These are phyloP conservation scores for Aporophyla nigra DNA, from an alignment of 2,888 invertebrate genomes.

Conservation along the genomic window DNA sequence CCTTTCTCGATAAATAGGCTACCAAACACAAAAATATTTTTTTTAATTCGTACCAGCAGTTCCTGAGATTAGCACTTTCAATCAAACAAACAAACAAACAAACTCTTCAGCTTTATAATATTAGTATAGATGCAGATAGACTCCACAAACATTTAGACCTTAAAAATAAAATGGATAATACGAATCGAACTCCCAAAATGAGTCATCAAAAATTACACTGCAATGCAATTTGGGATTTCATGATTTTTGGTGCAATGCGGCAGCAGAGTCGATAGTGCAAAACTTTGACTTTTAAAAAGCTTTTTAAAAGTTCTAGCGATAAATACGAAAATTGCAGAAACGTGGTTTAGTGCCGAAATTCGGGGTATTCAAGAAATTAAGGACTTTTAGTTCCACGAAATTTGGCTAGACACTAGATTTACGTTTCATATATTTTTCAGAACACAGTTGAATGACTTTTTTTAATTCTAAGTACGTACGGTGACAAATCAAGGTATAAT, in stretches of 20 bases:
- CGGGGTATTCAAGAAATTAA: constrained; percentile 14
- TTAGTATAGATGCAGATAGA: too few relatives aligned
- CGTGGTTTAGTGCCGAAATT: constrained; percentile 18
- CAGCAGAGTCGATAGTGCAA: neutral
- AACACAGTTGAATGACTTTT: neutral
- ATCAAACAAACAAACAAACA: too few relatives aligned
- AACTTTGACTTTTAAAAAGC: constrained; percentile 15
- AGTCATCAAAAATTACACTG: neutral
- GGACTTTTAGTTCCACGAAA: constrained; percentile 25
- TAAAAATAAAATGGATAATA: too few relatives aligned
- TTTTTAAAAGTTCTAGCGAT: constrained; percentile 24
- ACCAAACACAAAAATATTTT: too few relatives aligned
- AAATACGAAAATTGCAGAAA: constrained; percentile 25
- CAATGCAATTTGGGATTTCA: neutral
- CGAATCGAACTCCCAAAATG: neutral
- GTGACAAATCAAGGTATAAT: too few relatives aligned
- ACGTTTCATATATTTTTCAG: neutral
- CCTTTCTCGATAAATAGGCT: too few relatives aligned
- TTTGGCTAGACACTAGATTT: constrained; percentile 18
- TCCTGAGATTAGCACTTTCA: too few relatives aligned
- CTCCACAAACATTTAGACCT: neutral
- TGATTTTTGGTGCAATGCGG: constrained; percentile 26
- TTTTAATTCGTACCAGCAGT: too few relatives aligned
- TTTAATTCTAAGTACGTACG: too few relatives aligned
- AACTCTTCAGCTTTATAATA: too few relatives aligned